These are phyloP conservation scores for Phragmatobia fuliginosa DNA, from an alignment of 2,888 invertebrate genomes.

Conservation along the genomic window DNA sequence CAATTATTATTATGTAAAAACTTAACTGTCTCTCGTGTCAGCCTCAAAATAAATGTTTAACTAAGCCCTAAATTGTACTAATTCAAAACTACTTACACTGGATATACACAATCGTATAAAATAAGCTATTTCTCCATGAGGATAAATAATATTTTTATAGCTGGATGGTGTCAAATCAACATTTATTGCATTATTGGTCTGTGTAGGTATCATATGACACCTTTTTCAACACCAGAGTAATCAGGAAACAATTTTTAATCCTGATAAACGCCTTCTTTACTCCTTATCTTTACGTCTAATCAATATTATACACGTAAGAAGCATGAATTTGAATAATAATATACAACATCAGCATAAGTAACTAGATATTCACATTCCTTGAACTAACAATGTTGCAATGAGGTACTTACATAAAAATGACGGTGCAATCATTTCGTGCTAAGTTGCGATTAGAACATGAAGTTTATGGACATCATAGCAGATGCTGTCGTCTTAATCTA, in stretches of 20 bases:
- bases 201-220: too few species aligned
- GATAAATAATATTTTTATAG: not conserved
- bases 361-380: constrained; percentile 19
- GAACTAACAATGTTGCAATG: constrained; percentile 22
- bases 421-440: constrained; percentile 21
- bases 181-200: too few species aligned
- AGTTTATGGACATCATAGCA: constrained; percentile 59
- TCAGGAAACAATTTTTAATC: too few species aligned
- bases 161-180: not conserved
- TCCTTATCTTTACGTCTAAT: not conserved
- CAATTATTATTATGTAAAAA: not conserved
- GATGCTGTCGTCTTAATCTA: constrained; percentile 60
- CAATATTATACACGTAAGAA: not conserved
- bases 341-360: constrained; percentile 9
- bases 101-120: not conserved
- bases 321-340: not conserved
- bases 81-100: not conserved
- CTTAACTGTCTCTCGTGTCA: not conserved
- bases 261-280: not conserved
- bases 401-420: constrained; percentile 21
- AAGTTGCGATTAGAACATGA: constrained; percentile 48
- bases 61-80: not conserved
- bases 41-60: not conserved
- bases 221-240: too few species aligned
- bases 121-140: too few species aligned